Evolutionary conservation across 1,140 invertebrate genomes (phyloP).

Genomic region (Apis florea): DNA sequence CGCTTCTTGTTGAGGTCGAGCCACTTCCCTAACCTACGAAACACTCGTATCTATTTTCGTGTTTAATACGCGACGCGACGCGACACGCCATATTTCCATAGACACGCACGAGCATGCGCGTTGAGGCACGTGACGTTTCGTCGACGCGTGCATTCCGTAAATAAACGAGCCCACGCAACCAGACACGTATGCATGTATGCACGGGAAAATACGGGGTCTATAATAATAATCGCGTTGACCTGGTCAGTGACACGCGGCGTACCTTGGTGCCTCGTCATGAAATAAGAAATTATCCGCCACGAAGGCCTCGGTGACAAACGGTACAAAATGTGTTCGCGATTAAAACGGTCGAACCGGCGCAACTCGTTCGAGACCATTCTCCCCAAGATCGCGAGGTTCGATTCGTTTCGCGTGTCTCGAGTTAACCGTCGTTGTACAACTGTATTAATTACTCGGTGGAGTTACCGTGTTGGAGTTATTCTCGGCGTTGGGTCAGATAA

Average conservation of each 20-base stretch:
- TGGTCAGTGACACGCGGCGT: conserved; percentile 57
- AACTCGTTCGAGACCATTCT: not conserved
- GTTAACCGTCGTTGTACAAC: not conserved
- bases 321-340: conserved; percentile 34
- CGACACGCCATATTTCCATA: not conserved
- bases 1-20: not conserved
- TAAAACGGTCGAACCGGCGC: not conserved
- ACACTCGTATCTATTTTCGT: not conserved
- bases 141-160: conserved; percentile 33
- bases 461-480: conserved; percentile 3
- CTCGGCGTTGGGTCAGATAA: not conserved
- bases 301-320: not conserved
- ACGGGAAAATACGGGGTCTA: conserved; percentile 36
- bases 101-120: conserved; percentile 3
- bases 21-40: not conserved
- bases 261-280: conserved; percentile 43
- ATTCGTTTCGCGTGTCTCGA: conserved; percentile 1
- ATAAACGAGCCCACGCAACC: conserved; percentile 41
- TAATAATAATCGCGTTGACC: conserved; percentile 54
- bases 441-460: conserved; percentile 29
- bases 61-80: not conserved
- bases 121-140: conserved; percentile 40
- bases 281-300: conserved; percentile 40
- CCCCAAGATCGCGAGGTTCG: not conserved
- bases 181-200: not conserved